Evolutionary conservation across 2,113 vertebrate species (phyloP), one percentile per base, ranked within the genome.

Genomic region (Merops nubicus): DNA sequence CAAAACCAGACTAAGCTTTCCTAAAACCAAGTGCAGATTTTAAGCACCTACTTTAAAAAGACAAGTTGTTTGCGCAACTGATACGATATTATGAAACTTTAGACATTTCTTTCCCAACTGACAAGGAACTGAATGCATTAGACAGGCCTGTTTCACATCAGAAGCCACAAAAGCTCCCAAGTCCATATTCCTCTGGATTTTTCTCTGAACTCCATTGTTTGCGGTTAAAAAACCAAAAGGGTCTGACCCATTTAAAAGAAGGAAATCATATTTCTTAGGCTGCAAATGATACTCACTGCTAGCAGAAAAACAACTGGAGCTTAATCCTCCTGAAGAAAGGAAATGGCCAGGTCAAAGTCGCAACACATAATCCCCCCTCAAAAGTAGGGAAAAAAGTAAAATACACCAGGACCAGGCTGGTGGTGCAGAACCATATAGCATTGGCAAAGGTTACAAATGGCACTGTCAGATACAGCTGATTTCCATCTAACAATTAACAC

Each of bases 61-160:
- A 67, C 87, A 96, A 63, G 73, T 68, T 90, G 23, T 86, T 96
- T 93, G 79, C 22, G 33, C 76, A 92, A 93, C 36, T 81, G 91
- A 96, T 96, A 94, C 19, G 54, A 81, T 90, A 62, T 97, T 97
- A 94, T 70, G 82, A 97, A 97, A 97, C 95, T 88, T 75, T 7
- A 95, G 90, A 60, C 81, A 42, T 84, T 88, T 95, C 95, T 97
- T 97, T 92, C 96, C 91, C 93, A 95, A 88, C 40, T 63, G 96
- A 88, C 34, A 86, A 97, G 75, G 64, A 89, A 96, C n/a, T 91
- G 86, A 91, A 77, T 91, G 80, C 51, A 90, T 94, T 94, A 97
- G 45, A 60, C 53, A 53, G 48, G 56, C 95, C 91, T 97, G 77
- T 96, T 94, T 95, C 79, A 77, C 80, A 88, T 97, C 89, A 94